Evolutionary conservation across 2,888 invertebrate genomes (phyloP).

Genomic region (Euplexia lucipara): DNA sequence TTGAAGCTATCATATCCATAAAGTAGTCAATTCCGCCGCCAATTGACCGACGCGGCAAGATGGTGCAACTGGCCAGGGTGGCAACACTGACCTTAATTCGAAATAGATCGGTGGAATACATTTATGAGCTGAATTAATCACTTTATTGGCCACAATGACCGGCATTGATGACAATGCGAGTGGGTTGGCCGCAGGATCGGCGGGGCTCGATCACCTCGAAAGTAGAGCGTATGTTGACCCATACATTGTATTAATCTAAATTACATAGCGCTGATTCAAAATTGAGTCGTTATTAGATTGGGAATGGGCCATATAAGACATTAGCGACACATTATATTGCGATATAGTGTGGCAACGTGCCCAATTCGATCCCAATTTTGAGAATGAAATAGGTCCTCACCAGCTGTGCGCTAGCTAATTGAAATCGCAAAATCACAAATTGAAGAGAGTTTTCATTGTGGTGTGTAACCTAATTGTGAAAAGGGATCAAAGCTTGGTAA

Average conservation of each 20-base stretch:
- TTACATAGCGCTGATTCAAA: slow-evolving; percentile 43
- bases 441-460: slow-evolving; percentile 24
- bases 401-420: slow-evolving; percentile 35
- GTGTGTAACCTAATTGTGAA: slow-evolving; percentile 50
- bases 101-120: slow-evolving; percentile 85
- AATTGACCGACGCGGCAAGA: slow-evolving; percentile 71
- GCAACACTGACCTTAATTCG: slow-evolving; percentile 83
- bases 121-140: slow-evolving; percentile 86
- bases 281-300: slow-evolving; percentile 53
- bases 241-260: slow-evolving; percentile 60
- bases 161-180: slow-evolving; percentile 76
- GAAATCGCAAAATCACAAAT: slow-evolving; percentile 21
- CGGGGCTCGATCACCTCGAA: slow-evolving; percentile 68
- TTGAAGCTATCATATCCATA: slow-evolving; percentile 72
- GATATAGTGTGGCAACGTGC: slow-evolving; percentile 42
- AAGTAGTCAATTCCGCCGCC: slow-evolving; percentile 74
- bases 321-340: slow-evolving; percentile 38
- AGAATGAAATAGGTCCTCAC: slow-evolving; percentile 29
- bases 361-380: slow-evolving; percentile 35
- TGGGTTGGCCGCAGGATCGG: slow-evolving; percentile 73
- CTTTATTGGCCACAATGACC: slow-evolving; percentile 85
- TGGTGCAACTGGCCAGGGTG: slow-evolving; percentile 74
- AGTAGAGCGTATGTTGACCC: slow-evolving; percentile 81
- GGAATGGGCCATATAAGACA: slow-evolving; percentile 52
- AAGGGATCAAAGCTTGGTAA: slow-evolving; percentile 55